Base-by-base conservation (phyloP, 2,797 vertebrate genomes). In the Eleutherodactylus coqui region DNA sequence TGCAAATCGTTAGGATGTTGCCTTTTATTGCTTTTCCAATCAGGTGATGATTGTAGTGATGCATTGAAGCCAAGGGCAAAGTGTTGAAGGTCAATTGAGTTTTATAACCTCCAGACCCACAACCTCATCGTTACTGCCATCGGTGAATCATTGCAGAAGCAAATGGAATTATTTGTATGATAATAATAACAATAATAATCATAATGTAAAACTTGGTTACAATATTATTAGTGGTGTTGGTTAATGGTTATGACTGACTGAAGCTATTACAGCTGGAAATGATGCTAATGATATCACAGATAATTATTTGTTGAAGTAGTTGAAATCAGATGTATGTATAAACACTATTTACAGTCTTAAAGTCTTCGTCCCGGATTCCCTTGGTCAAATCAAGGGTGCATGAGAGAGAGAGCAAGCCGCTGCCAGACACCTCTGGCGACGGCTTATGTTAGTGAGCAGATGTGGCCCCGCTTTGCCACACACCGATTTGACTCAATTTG, bases 21-120 rank as follows among this genome's bases (percentile, higher is more conserved):
- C 87, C 24, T 87, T 86, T 84, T 77, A 84, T 88, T 64, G 27
- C 53, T 43, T 87, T 88, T 91, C 64, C 70, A 89, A 88, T 84
- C 89, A 88, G 58, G 53, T 89, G 79, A 91, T 89, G 49, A 85
- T 84, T 51, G 82, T 73, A 75, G 55, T 82, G 58, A 70, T 0
- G 1, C 79, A 14, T 84, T 88, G 82, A 62, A 76, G 79, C 32
- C 53, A 3, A 1, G 41, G 47, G 80, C 24, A 34, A 87, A 53
- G 72, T 82, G 70, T 70, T 75, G 78, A 77, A 86, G 76, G 82
- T 80, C 85, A 70, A 72, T 84, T 34, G 69, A 82, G 53, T 77
- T 81, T 85, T 73, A 76, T 60, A 85, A 82, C 73, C 72, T 36
- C 2, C 45, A 77, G 75, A 41, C 55, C 55, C 49, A 69, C 19